Percentiles rank a stretch among this genome's conserved stretches.
phyloP scores from a whole-genome alignment of 1,140 invertebrate genomes.

The Apis cerana region DNA sequence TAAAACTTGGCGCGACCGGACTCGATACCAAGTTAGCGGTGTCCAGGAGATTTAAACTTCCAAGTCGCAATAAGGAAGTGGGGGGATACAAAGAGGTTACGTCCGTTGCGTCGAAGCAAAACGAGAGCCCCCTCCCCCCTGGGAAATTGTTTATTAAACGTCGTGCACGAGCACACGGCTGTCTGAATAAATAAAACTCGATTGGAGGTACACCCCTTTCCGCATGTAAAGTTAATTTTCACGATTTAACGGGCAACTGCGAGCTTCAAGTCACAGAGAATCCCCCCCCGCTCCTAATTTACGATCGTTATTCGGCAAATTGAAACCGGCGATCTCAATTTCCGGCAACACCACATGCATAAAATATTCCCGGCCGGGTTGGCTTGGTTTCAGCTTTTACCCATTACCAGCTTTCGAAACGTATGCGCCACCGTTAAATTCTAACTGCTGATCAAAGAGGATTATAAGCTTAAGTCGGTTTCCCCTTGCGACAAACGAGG shows the following conservation, averaged over 20 bases:
- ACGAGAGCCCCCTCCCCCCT: not conserved
- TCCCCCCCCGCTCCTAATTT: constrained; percentile 19
- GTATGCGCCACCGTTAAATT: constrained; percentile 44
- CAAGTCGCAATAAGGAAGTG: too few species aligned
- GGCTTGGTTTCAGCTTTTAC: constrained; percentile 55
- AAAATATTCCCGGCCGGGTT: constrained; percentile 52
- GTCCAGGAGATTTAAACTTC: constrained; percentile 71
- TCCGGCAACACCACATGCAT: constrained; percentile 36
- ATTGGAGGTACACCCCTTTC: not conserved
- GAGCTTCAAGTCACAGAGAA: not conserved
- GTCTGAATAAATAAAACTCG: not conserved
- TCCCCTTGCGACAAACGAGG: not conserved
- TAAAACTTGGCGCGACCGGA: constrained; percentile 60
- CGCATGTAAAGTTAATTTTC: constrained; percentile 3
- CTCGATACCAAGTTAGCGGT: constrained; percentile 72
- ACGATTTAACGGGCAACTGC: not conserved
- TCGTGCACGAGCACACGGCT: not conserved
- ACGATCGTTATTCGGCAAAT: constrained; percentile 51
- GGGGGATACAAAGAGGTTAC: constrained; percentile 61
- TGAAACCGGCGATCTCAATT: constrained; percentile 43
- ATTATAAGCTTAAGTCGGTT: constrained; percentile 47
- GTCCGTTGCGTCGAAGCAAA: not conserved
- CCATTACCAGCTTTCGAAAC: constrained; percentile 47
- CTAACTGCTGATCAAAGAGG: constrained; percentile 55
- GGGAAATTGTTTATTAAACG: constrained; percentile 49